phyloP scores from a whole-genome alignment of 1,140 invertebrate genomes.

The Branchinecta lindahli region DNA sequence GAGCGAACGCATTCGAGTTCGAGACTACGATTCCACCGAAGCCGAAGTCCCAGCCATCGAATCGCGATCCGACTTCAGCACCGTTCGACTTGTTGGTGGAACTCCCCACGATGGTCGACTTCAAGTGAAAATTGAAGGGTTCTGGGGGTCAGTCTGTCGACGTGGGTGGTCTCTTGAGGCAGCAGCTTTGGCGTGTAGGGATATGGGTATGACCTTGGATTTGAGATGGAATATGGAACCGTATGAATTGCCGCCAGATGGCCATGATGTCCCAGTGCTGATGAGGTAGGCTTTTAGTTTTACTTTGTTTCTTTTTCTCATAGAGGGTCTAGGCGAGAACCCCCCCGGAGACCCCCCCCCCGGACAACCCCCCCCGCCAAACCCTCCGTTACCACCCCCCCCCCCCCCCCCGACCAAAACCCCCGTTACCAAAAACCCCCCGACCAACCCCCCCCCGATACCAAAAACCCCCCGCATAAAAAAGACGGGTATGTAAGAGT shows the following conservation, averaged over 20 bases:
- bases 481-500: too few species aligned
- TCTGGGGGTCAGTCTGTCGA: conserved; percentile 95
- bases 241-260: conserved; percentile 58
- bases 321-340: too few species aligned
- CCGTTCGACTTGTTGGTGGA: conserved; percentile 55
- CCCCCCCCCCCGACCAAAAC: too few species aligned
- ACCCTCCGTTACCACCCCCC: too few species aligned
- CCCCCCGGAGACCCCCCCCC: too few species aligned
- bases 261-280: conserved; percentile 55
- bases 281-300: conserved; percentile 35
- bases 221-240: conserved; percentile 71
- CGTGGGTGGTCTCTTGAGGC: conserved; percentile 86
- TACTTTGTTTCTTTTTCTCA: too few species aligned
- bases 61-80: neutral
- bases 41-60: conserved; percentile 34
- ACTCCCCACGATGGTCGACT: conserved; percentile 58
- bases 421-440: too few species aligned
- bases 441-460: too few species aligned
- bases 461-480: too few species aligned
- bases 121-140: conserved; percentile 40
- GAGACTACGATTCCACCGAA: conserved; percentile 28
- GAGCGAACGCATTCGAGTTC: conserved; percentile 53
- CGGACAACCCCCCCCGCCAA: too few species aligned
- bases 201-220: conserved; percentile 80
- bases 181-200: conserved; percentile 85